These are phyloP conservation scores for Eubasilissa splendida DNA, from an alignment of 2,888 invertebrate species.

Conservation along the genomic window DNA sequence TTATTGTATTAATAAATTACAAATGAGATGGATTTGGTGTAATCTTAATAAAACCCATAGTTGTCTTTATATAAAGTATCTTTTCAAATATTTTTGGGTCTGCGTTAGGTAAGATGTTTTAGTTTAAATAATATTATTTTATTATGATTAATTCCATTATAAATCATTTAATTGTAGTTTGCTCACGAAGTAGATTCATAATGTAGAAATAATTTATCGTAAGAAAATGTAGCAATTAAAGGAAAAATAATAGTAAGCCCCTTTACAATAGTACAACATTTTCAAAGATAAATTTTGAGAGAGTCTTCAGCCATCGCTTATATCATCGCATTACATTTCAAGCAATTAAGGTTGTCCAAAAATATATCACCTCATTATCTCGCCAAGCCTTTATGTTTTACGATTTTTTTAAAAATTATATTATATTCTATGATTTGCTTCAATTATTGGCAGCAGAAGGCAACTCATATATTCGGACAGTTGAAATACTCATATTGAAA, in stretches of 20 bases:
- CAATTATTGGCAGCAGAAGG: not conserved
- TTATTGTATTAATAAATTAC: too few species aligned
- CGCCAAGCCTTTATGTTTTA: conserved; percentile 23
- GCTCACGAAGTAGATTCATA: conserved; percentile 13
- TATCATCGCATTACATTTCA: conserved; percentile 26
- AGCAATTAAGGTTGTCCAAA: conserved; percentile 29
- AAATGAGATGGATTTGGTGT: too few species aligned
- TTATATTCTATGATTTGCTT: conserved; percentile 18
- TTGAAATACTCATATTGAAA: too few species aligned
- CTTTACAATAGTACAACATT: conserved; percentile 8
- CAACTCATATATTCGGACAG: not conserved
- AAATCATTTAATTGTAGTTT: conserved; percentile 6
- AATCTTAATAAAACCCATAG: not conserved
- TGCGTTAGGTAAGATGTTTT: conserved; percentile 10
- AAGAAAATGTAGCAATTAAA: conserved; percentile 26
- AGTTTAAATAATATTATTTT: not conserved
- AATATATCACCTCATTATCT: conserved; percentile 27
- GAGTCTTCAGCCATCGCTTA: conserved; percentile 26
- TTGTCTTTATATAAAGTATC: not conserved
- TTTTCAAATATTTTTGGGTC: not conserved
- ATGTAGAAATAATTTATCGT: conserved; percentile 24
- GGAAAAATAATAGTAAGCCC: conserved; percentile 3
- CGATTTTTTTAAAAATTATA: not conserved
- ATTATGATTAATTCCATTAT: not conserved
- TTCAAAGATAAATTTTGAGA: conserved; percentile 22